Evolutionary conservation across 2,797 vertebrate species (phyloP), one percentile per base, ranked within the genome.

Genomic region (Kryptolebias ocellatus): DNA sequence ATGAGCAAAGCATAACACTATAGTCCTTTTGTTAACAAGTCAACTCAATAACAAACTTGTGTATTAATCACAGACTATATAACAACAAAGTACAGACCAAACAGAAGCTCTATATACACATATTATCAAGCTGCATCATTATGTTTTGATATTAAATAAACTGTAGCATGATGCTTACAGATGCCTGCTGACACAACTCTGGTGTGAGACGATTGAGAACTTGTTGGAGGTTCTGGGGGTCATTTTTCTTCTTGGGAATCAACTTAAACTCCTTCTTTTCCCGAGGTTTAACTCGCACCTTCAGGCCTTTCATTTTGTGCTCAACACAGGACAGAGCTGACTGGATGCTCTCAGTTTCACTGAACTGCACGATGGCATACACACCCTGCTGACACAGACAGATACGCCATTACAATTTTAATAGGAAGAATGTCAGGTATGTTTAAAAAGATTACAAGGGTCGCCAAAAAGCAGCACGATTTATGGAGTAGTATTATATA

Each of bases 351-450:
- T 75, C 84, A 0, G 65, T 45, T 11, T 94, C 92, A 0, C 39
- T 79, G 87, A 98, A 95, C 84, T 96, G 95, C 59, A 98, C 95
- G 0, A 98, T 96, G 70, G 97, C 96, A 61, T 93, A 98, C n/a
- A 95, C 90, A 0, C 95, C 96, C 97, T 98, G 81, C 16, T 34
- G 39, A 39, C 0, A 10, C 20, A 70, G 11, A 72, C 39, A 0
- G 14, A 74, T 7, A 64, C 4, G 39, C 42, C 16, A 5, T 66
- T 24, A 24, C 20, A 24, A 24, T 24, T 24, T 24, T 24, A 24
- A 24, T 24, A 24, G 20, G 20, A 34, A 1, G 5, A 34, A 34
- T 9, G 31, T 42, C 39, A 14, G 39, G 39, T 2, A 14, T 42
- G 11, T 42, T 42, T 42, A 12, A 42, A 42, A 42, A 12, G 11